These are phyloP conservation scores for Oithona nana DNA, from an alignment of 2,888 invertebrate genomes.

Conservation along the genomic window DNA sequence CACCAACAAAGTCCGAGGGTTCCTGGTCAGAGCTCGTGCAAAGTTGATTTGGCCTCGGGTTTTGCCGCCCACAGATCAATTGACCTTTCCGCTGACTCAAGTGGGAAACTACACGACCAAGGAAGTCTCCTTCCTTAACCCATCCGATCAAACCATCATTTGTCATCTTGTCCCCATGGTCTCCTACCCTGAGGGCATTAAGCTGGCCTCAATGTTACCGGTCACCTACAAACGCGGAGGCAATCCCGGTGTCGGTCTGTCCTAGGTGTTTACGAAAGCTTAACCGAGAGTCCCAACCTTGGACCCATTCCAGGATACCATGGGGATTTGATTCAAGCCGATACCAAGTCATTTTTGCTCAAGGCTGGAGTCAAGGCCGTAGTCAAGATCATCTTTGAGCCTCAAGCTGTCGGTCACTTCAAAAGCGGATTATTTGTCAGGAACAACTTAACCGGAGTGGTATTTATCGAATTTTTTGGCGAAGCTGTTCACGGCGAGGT, in stretches of 20 bases:
- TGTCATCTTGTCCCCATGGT: constrained; percentile 53
- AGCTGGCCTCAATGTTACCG: constrained; percentile 22
- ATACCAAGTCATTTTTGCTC: constrained; percentile 3
- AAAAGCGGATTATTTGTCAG: constrained; percentile 30
- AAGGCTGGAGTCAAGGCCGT: background rate
- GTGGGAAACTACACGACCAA: constrained; percentile 45
- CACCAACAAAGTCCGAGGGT: constrained; percentile 46
- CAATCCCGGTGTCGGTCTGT: too few relatives aligned
- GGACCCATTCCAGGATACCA: background rate
- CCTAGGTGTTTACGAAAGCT: too few relatives aligned
- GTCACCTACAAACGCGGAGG: background rate
- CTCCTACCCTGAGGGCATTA: constrained; percentile 44
- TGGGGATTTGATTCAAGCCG: background rate
- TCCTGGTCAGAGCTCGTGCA: constrained; percentile 44
- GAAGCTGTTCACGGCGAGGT: constrained; percentile 69
- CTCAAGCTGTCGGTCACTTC: background rate
- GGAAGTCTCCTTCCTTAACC: constrained; percentile 50
- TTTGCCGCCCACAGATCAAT: constrained; percentile 26
- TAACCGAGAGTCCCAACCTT: too few relatives aligned
- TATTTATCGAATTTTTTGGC: constrained; percentile 60
- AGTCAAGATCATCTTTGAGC: constrained; percentile 1
- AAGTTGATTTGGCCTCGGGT: constrained; percentile 47
- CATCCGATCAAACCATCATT: constrained; percentile 43
- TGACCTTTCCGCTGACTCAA: constrained; percentile 51
- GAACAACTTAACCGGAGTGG: constrained; percentile 81